Percentiles rank a stretch among this genome's conserved stretches.
These are phyloP conservation scores for Chromobotia macracanthus DNA, from an alignment of 2,797 vertebrate genomes.

Conservation along the genomic window DNA sequence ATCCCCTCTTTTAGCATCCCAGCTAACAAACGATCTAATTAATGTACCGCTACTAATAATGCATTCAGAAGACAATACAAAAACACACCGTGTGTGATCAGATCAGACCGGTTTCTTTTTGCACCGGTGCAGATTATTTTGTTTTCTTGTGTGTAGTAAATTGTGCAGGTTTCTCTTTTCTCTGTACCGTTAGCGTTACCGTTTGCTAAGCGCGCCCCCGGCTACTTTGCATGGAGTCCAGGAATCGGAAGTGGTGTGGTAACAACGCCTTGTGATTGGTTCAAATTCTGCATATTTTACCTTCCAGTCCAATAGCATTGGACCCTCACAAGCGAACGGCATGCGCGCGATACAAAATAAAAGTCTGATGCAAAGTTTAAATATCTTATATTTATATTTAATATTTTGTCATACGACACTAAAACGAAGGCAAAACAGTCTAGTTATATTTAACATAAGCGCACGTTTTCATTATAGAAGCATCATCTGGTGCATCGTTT, in stretches of 20 bases:
- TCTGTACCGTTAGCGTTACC: background rate
- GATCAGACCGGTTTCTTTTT: background rate
- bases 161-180: background rate
- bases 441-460: background rate
- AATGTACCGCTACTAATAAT: background rate
- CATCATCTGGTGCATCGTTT: background rate
- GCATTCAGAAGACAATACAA: background rate
- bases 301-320: background rate
- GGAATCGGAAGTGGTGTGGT: conserved; percentile 1
- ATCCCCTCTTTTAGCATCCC: conserved; percentile 10
- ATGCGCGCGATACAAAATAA: background rate
- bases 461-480: background rate
- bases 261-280: conserved; percentile 15
- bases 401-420: background rate
- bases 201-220: conserved; percentile 26
- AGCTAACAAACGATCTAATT: conserved; percentile 41
- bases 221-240: conserved; percentile 1
- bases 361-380: conserved; percentile 11
- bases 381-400: too few relatives aligned
- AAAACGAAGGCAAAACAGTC: background rate
- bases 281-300: background rate
- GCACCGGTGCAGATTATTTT: conserved; percentile 5
- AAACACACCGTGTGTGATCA: conserved; percentile 19
- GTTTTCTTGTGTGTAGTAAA: conserved; percentile 1
- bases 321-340: background rate